These are phyloP conservation scores for Athalia circularis DNA, from an alignment of 2,888 invertebrate genomes.

Conservation along the genomic window DNA sequence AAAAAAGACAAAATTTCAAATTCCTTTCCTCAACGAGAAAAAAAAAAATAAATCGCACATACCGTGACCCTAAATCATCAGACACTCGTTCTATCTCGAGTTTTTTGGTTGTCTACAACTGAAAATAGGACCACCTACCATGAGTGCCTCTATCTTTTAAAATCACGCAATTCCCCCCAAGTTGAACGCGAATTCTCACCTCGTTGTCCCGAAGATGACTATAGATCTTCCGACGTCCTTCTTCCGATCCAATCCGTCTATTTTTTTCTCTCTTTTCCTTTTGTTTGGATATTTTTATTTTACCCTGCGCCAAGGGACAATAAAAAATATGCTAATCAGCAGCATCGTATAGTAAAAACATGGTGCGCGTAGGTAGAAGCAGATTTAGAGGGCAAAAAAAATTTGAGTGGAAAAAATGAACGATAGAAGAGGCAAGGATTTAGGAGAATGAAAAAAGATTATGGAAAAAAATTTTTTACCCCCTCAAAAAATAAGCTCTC, in stretches of 20 bases:
- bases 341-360: slow-evolving; percentile 11
- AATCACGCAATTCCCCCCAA: not conserved
- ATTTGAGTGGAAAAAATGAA: not conserved
- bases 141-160: slow-evolving; percentile 9
- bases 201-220: slow-evolving; percentile 6
- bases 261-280: not conserved
- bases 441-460: slow-evolving; percentile 13
- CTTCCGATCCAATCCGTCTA: not conserved
- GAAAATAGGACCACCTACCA: too few relatives aligned
- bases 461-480: slow-evolving; percentile 2
- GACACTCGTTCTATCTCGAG: too few relatives aligned
- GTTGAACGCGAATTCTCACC: not conserved
- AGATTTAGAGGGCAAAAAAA: not conserved
- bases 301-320: not conserved
- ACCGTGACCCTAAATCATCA: too few relatives aligned
- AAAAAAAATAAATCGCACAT: too few relatives aligned
- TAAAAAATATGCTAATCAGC: slow-evolving; percentile 31
- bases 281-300: not conserved
- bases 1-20: too few relatives aligned
- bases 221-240: slow-evolving; percentile 26
- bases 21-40: too few relatives aligned
- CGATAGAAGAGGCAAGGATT: not conserved
- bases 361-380: not conserved
- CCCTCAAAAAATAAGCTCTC: slow-evolving; percentile 2
- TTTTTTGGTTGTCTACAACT: too few relatives aligned